phyloP scores from a whole-genome alignment of 2,113 vertebrate species.

The Caretta caretta region DNA sequence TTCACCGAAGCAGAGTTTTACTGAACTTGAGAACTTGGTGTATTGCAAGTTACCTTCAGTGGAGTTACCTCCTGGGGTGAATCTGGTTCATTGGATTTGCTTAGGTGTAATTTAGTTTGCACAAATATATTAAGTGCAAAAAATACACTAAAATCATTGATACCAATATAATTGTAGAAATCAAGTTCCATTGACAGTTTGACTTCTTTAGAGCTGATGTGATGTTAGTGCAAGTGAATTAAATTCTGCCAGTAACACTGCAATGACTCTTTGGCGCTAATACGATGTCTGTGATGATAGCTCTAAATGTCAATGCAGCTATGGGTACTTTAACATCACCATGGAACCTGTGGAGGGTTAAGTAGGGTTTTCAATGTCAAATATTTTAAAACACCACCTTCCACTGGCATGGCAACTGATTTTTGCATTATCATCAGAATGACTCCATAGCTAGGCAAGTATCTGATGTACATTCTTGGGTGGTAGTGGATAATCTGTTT shows the following conservation, averaged over 20 bases:
- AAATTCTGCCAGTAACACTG: fast-evolving
- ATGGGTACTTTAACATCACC: not conserved
- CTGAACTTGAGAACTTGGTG: not conserved
- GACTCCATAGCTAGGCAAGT: not conserved
- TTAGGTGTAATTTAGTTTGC: slow-evolving; percentile 7
- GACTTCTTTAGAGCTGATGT: not conserved
- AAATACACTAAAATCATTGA: not conserved
- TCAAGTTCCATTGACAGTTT: not conserved
- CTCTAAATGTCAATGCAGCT: slow-evolving; percentile 13
- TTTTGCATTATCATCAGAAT: slow-evolving; percentile 34
- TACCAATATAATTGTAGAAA: not conserved
- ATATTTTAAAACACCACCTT: slow-evolving; percentile 45
- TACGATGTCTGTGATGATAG: not conserved
- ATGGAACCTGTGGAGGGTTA: not conserved
- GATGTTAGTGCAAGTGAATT: not conserved
- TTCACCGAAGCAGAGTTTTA: slow-evolving; percentile 27
- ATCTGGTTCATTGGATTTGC: not conserved
- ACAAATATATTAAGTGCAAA: not conserved
- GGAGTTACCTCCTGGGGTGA: not conserved
- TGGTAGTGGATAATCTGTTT: not conserved
- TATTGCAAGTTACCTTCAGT: not conserved
- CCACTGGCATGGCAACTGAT: not conserved
- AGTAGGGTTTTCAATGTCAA: slow-evolving; percentile 36
- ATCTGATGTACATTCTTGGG: not conserved
- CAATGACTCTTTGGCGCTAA: not conserved